These are phyloP conservation scores for Cryptophagus acutangulus DNA, from an alignment of 2,888 invertebrate genomes.

Conservation along the genomic window DNA sequence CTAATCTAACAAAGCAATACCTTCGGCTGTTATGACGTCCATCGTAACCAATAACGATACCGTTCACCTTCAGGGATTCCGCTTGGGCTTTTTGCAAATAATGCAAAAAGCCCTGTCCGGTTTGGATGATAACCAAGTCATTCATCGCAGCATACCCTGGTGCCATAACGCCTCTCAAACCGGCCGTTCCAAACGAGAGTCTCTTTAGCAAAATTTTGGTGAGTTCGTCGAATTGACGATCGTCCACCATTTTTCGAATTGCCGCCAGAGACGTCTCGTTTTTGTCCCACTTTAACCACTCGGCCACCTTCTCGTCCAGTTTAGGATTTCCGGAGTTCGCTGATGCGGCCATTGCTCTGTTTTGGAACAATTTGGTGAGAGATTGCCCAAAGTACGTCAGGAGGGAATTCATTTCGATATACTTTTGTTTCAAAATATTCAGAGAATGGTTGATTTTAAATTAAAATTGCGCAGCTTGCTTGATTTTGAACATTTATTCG, in stretches of 20 bases:
- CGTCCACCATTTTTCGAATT: slow-evolving; percentile 56
- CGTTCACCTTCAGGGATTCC: slow-evolving; percentile 57
- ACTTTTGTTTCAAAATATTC: too few species aligned
- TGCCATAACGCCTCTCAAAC: slow-evolving; percentile 86
- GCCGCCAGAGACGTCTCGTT: slow-evolving; percentile 62
- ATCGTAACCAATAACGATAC: slow-evolving; percentile 88
- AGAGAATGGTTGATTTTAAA: too few species aligned
- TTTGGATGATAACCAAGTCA: slow-evolving; percentile 92
- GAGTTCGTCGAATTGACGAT: slow-evolving; percentile 57
- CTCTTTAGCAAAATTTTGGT: slow-evolving; percentile 62
- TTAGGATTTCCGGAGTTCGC: slow-evolving; percentile 48
- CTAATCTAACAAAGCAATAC: slow-evolving; percentile 46
- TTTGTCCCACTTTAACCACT: slow-evolving; percentile 74
- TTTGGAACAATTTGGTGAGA: too few species aligned
- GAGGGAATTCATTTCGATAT: too few species aligned
- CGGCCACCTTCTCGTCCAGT: slow-evolving; percentile 62
- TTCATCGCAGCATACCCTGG: slow-evolving; percentile 94
- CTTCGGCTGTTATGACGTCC: slow-evolving; percentile 87
- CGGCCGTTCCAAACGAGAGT: slow-evolving; percentile 88
- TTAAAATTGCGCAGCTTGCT: too few species aligned
- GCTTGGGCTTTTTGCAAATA: slow-evolving; percentile 63
- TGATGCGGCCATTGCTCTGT: not conserved
- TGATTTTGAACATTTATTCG: too few species aligned
- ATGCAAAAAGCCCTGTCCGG: slow-evolving; percentile 80
- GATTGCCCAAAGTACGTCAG: too few species aligned